A percentile compares a stretch with the other conserved stretches of the same genome.
Evolutionary conservation across 2,113 vertebrate species (phyloP).

Genomic region (Lathamus discolor): DNA sequence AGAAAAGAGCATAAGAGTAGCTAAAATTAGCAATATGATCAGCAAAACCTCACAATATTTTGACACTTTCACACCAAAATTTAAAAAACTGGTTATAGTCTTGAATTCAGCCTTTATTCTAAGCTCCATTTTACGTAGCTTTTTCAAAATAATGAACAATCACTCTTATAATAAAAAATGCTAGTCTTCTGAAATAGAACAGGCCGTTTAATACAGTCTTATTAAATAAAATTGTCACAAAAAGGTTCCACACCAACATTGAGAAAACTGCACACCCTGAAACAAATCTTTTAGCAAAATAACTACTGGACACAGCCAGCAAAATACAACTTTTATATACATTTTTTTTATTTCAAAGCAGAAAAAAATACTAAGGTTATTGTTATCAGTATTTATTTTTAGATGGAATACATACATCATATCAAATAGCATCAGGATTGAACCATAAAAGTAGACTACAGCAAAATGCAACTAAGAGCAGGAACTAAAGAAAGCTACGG

Average conservation of each 20-base stretch:
- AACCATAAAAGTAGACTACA: neutral
- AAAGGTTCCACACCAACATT: neutral
- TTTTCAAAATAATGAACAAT: neutral
- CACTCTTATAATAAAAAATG: neutral
- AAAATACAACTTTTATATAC: neutral
- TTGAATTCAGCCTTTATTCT: neutral
- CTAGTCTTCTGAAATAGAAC: neutral
- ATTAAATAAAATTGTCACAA: neutral
- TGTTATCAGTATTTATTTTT: neutral
- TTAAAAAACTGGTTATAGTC: neutral
- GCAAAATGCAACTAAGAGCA: neutral
- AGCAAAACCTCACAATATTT: neutral
- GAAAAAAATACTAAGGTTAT: neutral
- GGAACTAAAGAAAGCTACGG: neutral
- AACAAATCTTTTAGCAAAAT: neutral
- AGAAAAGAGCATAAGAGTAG: constrained; percentile 6
- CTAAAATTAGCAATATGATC: neutral
- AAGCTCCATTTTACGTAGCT: neutral
- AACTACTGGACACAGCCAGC: neutral
- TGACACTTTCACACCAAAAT: neutral
- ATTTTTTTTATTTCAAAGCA: neutral
- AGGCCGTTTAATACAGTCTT: neutral
- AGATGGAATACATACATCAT: neutral
- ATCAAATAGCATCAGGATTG: neutral
- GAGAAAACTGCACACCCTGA: neutral